Conservation (phyloP, 2,888 invertebrate genomes). For the Galerucella calmariensis region DNA sequence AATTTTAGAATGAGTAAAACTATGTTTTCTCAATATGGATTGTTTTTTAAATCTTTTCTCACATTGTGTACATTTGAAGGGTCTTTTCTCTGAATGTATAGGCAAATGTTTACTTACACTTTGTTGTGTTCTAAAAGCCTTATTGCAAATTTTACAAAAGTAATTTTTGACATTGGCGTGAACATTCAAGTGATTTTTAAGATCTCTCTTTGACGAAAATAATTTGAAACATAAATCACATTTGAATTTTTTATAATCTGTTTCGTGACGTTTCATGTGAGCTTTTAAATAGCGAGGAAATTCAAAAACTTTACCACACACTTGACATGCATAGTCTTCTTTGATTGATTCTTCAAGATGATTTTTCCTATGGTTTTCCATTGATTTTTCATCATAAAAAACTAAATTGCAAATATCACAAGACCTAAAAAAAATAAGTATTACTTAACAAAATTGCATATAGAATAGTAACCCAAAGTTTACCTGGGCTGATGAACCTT, state of each 20-base stretch:
- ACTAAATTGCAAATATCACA: constrained; percentile 46
- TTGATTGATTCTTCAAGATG: constrained; percentile 41
- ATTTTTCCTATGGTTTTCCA: constrained; percentile 47
- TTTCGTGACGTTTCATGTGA: constrained; percentile 46
- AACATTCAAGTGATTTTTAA: constrained; percentile 46
- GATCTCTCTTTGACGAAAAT: constrained; percentile 46
- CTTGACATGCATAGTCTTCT: constrained; percentile 40
- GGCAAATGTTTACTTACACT: constrained; percentile 48
- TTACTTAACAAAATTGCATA: background rate
- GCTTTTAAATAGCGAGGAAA: constrained; percentile 47
- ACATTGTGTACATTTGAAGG: constrained; percentile 45
- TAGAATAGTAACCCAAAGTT: background rate
- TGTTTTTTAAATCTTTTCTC: constrained; percentile 47
- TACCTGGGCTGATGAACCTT: constrained; percentile 43
- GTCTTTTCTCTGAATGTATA: constrained; percentile 47
- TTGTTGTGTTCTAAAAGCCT: constrained; percentile 48
- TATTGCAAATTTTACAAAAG: constrained; percentile 45
- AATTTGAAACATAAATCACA: constrained; percentile 46
- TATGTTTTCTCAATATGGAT: constrained; percentile 46
- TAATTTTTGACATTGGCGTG: constrained; percentile 47
- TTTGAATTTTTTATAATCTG: constrained; percentile 48
- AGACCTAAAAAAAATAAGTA: constrained; percentile 2
- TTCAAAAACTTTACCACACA: constrained; percentile 46
- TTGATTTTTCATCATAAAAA: constrained; percentile 48
- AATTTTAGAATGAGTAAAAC: constrained; percentile 41